Conservation (phyloP, 1,140 invertebrate genomes). For the Drosophila tsacasi region DNA sequence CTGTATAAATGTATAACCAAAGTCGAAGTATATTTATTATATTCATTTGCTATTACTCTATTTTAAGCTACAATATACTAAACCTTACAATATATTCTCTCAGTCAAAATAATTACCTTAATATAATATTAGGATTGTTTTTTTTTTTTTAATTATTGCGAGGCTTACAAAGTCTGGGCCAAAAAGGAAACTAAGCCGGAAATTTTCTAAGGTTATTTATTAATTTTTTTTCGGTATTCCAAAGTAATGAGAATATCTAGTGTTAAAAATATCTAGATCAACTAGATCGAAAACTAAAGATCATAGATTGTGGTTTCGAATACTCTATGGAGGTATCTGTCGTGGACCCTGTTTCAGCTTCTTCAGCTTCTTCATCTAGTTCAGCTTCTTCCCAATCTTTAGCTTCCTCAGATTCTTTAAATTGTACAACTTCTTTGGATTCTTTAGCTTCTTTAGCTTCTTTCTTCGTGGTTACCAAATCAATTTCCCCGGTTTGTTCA, state of each 20-base stretch:
- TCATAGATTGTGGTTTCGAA: background rate
- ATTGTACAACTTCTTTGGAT: too few relatives aligned
- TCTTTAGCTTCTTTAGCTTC: background rate
- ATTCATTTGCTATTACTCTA: too few relatives aligned
- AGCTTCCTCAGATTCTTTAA: too few relatives aligned
- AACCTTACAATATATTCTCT: too few relatives aligned
- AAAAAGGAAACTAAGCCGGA: background rate
- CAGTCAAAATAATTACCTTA: too few relatives aligned
- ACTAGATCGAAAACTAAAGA: constrained; percentile 8
- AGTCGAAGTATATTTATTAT: too few relatives aligned
- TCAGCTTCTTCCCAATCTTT: background rate
- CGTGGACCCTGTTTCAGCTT: too few relatives aligned
- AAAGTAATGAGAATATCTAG: background rate
- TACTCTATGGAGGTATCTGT: too few relatives aligned
- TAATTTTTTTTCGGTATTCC: background rate
- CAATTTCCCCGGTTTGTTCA: background rate
- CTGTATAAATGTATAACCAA: too few relatives aligned
- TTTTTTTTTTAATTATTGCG: background rate
- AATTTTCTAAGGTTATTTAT: background rate
- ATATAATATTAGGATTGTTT: too few relatives aligned
- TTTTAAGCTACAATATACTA: too few relatives aligned
- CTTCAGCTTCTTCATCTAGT: background rate
- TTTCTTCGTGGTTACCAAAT: background rate
- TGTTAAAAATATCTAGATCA: background rate
- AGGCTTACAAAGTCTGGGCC: constrained; percentile 10